phyloP scores from a whole-genome alignment of 2,113 vertebrate species.

The Macroglossus sobrinus region DNA sequence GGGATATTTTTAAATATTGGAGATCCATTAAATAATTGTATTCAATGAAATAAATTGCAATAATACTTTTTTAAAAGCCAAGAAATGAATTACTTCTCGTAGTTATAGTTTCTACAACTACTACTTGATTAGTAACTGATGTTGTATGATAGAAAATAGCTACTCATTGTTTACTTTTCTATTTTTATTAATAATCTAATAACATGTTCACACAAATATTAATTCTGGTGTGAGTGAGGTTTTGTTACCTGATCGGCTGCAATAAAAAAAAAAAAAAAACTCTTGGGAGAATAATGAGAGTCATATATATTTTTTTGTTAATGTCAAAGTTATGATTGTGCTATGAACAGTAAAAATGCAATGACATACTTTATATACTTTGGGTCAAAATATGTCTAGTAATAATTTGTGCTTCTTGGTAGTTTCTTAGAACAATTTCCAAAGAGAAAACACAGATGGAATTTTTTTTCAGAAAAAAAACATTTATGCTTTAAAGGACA shows the following conservation, averaged over 20 bases:
- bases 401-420: slow-evolving; percentile 35
- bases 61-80: not conserved
- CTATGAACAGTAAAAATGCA: slow-evolving; percentile 26
- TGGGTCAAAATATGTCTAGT: slow-evolving; percentile 49
- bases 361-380: slow-evolving; percentile 38
- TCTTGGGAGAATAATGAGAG: not conserved
- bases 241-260: slow-evolving; percentile 13
- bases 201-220: slow-evolving; percentile 8
- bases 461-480: slow-evolving; percentile 46
- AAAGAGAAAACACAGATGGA: slow-evolving; percentile 58
- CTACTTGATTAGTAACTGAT: not conserved
- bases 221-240: not conserved
- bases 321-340: slow-evolving; percentile 25
- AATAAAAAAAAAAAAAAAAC: slow-evolving; percentile 11
- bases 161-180: not conserved
- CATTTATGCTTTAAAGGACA: slow-evolving; percentile 50
- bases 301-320: not conserved
- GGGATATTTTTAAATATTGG: not conserved
- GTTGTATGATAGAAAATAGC: not conserved
- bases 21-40: not conserved
- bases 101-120: not conserved
- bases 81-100: not conserved
- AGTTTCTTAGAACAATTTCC: slow-evolving; percentile 49
- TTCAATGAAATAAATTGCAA: not conserved
- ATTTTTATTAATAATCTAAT: slow-evolving; percentile 46